phyloP scores from a whole-genome alignment of 1,140 invertebrate genomes.

The Xylocopa sonorina region DNA sequence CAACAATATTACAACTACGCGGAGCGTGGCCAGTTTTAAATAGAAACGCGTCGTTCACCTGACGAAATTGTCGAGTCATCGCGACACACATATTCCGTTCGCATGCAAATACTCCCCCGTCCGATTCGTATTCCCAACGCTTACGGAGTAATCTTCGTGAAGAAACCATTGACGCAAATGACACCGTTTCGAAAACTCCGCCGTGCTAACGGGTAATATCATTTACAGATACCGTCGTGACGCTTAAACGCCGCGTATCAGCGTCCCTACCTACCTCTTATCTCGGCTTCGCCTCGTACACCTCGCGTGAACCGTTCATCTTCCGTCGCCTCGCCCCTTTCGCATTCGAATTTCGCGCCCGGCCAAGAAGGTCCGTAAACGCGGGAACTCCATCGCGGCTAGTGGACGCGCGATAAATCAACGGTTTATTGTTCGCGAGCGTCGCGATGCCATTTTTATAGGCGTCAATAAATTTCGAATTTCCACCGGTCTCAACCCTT shows the following conservation, averaged over 20 bases:
- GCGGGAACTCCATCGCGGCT: not conserved
- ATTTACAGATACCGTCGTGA: slow-evolving; percentile 3
- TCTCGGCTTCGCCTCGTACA: not conserved
- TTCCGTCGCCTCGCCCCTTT: too few relatives aligned
- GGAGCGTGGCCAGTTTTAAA: too few relatives aligned
- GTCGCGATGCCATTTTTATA: slow-evolving; percentile 58
- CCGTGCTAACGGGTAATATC: slow-evolving; percentile 6
- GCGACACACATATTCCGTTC: too few relatives aligned
- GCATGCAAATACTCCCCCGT: not conserved
- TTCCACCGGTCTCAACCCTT: slow-evolving; percentile 33
- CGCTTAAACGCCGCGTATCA: too few relatives aligned
- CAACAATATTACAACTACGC: not conserved
- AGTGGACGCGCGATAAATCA: slow-evolving; percentile 55
- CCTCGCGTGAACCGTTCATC: not conserved
- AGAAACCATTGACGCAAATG: slow-evolving; percentile 22
- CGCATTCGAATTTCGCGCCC: too few relatives aligned
- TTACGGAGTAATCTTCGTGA: slow-evolving; percentile 1
- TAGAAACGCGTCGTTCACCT: not conserved
- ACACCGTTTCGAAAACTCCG: not conserved
- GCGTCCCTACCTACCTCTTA: slow-evolving; percentile 13
- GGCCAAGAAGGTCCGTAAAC: slow-evolving; percentile 34
- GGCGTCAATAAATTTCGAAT: slow-evolving; percentile 65
- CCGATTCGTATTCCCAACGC: slow-evolving; percentile 22
- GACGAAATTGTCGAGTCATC: slow-evolving; percentile 4
- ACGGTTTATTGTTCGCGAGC: slow-evolving; percentile 58